Evolutionary conservation across 2,888 invertebrate genomes (phyloP), one percentile per base, ranked within the genome.

Genomic region (Pyrrhosoma nymphula): DNA sequence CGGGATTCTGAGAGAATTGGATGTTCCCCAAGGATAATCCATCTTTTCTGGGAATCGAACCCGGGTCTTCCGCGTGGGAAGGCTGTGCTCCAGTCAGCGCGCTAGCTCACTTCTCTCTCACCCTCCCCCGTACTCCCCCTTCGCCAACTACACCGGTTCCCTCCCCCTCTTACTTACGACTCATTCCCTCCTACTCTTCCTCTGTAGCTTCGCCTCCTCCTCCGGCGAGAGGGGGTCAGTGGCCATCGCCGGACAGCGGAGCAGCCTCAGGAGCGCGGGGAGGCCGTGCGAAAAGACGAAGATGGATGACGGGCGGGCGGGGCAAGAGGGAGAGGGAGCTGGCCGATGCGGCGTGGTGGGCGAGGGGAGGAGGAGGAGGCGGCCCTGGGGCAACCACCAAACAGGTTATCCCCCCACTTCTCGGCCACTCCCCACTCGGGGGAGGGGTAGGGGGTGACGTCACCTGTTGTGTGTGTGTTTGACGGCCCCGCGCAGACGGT

Each of bases 381-480:
- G 93, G 93, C 93, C 93, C 93, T 93, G 93, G 93, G 93, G 93
- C 93, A 93, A 93, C 93, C 93, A 47, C 69, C 93, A 75, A 93
- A 93, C 93, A 93, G 93, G 93, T 93, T 93, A 63, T 56, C 89
- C 88, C 88, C 88, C 47, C 47, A 47, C 47, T 47, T 60, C 60
- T 35, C n/a, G 69, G 69, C 93, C 93, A 69, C 93, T 93, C 93
- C 93, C 60, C 60, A 20, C 60, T 93, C 93, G 26, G 35, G 60
- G 16, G 47, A 47, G 47, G 47, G 47, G 47, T 8, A 60, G 39
- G 82, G 82, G 82, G 35, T 93, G 93, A 93, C 93, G 93, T 93
- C 93, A 93, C 60, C 93, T 93, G 93, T 47, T 30, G 47, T 47
- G 47, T n/a, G n/a, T n/a, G 69, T 75, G 47, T 16, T 60, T 93